Evolutionary conservation across 2,797 vertebrate genomes (phyloP), one percentile per base, ranked within the genome.

Genomic region (Antrozous pallidus): DNA sequence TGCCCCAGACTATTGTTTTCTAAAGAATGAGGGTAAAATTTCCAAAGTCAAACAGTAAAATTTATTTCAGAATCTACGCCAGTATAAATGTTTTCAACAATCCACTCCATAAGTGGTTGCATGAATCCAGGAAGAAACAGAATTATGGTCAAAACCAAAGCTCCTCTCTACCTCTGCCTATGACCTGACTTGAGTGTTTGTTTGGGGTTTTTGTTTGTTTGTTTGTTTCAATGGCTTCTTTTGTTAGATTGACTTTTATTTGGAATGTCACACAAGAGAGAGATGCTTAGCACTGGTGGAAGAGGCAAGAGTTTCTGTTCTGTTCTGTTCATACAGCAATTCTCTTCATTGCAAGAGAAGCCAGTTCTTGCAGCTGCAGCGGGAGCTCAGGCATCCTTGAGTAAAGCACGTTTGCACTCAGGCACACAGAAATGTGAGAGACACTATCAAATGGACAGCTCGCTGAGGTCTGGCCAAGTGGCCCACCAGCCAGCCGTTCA

Each of bases 381-480:
- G 45, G 88, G 92, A 93, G 70, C 97, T 96, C 90, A 89, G 95
- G 97, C 95, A 95, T 33, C 86, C 70, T 71, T 54, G 95, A 94
- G 97, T 96, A 95, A 95, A 97, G 97, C 97, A 96, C 1, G 84
- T 91, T 96, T 97, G 96, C 81, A 42, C 93, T 93, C 95, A 96
- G 96, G 97, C 96, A 96, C 97, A 97, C 90, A 98, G 97, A 98
- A 98, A 98, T 78, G 87, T 94, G 97, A 97, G 97, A 97, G 97
- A 97, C 75, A 4, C 97, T 97, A 97, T 98, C 98, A 97, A 97
- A 97, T 97, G 97, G 96, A 98, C 97, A 96, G 97, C 97, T 97
- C 75, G 79, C 97, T 88, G 97, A 97, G 94, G 93, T 97, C 97
- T 97, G 96, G 95, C 97, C 95, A 83, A 69, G 88, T 93, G 93